Evolutionary conservation across 2,888 invertebrate genomes (phyloP).

Genomic region (Ecdyonurus torrentis): DNA sequence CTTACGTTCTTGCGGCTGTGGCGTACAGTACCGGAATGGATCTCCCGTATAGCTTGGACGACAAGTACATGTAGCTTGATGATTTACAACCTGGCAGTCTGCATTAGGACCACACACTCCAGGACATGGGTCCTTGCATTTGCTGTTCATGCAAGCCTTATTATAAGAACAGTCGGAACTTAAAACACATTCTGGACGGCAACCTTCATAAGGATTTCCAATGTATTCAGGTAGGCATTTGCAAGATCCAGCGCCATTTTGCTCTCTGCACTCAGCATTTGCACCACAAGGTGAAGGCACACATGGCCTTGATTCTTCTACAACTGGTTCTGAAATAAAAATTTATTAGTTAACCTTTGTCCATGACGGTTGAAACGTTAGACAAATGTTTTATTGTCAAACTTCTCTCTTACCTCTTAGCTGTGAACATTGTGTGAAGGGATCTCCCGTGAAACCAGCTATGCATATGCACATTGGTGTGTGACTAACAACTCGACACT

Average conservation of each 20-base stretch:
- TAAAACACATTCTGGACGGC: conserved; percentile 54
- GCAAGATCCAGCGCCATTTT: conserved; percentile 30
- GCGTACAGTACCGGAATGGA: neutral
- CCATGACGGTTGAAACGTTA: too few species aligned
- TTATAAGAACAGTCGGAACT: conserved; percentile 46
- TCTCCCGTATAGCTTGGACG: conserved; percentile 41
- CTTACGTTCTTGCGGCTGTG: conserved; percentile 25
- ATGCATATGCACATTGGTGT: conserved; percentile 33
- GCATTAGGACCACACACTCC: conserved; percentile 52
- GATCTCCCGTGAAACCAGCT: conserved; percentile 29
- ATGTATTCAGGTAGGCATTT: conserved; percentile 48
- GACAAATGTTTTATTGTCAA: neutral
- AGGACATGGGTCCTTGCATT: conserved; percentile 49
- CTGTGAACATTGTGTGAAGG: conserved; percentile 24
- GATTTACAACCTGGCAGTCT: conserved; percentile 42
- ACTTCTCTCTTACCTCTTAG: neutral
- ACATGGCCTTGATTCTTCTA: conserved; percentile 39
- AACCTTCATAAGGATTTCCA: conserved; percentile 62
- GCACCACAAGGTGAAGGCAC: conserved; percentile 55
- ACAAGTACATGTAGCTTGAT: conserved; percentile 42
- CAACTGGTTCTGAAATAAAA: conserved; percentile 15
- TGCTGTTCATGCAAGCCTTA: conserved; percentile 43
- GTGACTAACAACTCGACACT: conserved; percentile 30
- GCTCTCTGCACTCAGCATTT: conserved; percentile 23
- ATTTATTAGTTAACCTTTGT: neutral